phyloP scores from a whole-genome alignment of 2,113 vertebrate genomes.

The Proterorhinus semilunaris region DNA sequence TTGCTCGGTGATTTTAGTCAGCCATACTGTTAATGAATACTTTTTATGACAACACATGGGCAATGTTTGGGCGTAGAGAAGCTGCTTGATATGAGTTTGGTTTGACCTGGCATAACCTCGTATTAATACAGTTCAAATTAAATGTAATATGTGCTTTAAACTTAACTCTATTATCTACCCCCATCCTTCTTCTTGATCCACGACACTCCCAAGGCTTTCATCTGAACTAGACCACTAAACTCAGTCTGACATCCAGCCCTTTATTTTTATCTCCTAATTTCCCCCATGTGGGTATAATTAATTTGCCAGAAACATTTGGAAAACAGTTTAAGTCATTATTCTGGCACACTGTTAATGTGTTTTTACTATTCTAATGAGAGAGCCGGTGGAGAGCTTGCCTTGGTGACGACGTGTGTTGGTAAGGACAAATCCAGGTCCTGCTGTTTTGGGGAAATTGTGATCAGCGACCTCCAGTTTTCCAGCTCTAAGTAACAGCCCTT shows the following conservation, averaged over 20 bases:
- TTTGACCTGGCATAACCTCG: background rate
- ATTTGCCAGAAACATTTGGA: slow-evolving; percentile 4
- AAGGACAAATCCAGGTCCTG: slow-evolving; percentile 17
- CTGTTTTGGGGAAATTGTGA: slow-evolving; percentile 9
- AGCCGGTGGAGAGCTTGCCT: background rate
- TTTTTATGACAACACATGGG: background rate
- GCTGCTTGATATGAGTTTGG: background rate
- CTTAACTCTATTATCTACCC: background rate
- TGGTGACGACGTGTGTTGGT: background rate
- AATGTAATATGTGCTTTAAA: background rate
- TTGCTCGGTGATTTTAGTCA: too few species aligned
- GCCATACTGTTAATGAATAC: background rate
- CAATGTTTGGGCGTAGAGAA: background rate
- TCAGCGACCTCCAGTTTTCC: slow-evolving; percentile 29
- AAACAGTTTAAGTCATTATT: background rate
- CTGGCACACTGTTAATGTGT: too few species aligned
- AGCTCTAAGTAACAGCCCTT: slow-evolving; percentile 15
- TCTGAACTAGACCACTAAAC: background rate
- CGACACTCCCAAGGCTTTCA: background rate
- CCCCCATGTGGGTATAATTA: background rate
- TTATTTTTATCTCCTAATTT: slow-evolving; percentile 22
- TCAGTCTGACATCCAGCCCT: slow-evolving; percentile 5
- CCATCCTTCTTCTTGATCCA: background rate
- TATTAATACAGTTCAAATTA: background rate
- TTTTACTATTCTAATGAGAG: too few species aligned